A percentile compares a stretch with the other conserved stretches of the same genome.
phyloP scores from a whole-genome alignment of 2,113 vertebrate genomes.

The Meriones unguiculatus region DNA sequence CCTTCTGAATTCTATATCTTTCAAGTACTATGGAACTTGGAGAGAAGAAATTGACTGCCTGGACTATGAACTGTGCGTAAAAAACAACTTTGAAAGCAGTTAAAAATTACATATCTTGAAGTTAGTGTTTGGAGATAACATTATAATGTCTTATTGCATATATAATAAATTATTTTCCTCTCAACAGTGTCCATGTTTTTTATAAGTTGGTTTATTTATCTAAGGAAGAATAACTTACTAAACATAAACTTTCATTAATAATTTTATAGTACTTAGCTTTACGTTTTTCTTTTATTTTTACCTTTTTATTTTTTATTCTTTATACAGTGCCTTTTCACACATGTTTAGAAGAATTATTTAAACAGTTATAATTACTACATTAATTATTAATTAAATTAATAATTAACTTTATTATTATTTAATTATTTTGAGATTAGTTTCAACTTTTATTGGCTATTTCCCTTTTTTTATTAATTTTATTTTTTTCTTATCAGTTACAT shows the following conservation, averaged over 20 bases:
- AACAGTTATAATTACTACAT: too few species aligned
- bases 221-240: background rate
- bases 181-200: conserved; percentile 66
- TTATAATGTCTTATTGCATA: conserved; percentile 73
- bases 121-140: conserved; percentile 38
- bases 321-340: background rate
- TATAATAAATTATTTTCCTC: conserved; percentile 88
- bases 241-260: background rate
- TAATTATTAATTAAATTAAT: too few species aligned
- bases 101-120: conserved; percentile 78
- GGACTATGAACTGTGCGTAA: conserved; percentile 87
- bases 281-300: conserved; percentile 29
- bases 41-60: conserved; percentile 80
- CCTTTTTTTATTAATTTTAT: too few species aligned
- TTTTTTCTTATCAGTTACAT: too few species aligned
- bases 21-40: conserved; percentile 79
- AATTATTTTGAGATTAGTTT: background rate
- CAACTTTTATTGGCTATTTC: background rate
- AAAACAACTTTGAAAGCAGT: conserved; percentile 83
- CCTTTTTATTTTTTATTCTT: background rate
- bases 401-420: background rate
- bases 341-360: too few species aligned
- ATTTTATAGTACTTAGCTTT: conserved; percentile 2
- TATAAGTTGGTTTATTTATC: background rate
- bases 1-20: conserved; percentile 85